Conservation (phyloP, 2,113 vertebrate genomes). For the Edolisoma coerulescens region DNA sequence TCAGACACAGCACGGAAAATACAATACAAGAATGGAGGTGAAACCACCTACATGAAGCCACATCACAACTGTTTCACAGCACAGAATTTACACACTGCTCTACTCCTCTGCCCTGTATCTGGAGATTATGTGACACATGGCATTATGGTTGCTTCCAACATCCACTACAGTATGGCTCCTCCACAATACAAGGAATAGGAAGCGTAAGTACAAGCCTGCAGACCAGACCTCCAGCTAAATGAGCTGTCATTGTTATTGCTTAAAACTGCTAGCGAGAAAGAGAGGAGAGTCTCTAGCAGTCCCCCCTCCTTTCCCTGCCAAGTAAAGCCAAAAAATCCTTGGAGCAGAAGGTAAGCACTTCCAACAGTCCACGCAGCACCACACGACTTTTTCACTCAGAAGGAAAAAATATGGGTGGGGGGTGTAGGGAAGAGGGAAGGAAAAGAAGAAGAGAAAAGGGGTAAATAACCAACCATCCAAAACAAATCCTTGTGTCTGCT, state of each 20-base stretch:
- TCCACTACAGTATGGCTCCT: background rate
- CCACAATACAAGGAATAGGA: background rate
- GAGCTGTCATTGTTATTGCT: background rate
- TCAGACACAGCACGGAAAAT: background rate
- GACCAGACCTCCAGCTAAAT: background rate
- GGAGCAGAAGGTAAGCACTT: background rate
- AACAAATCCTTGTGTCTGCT: background rate
- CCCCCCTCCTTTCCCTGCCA: background rate
- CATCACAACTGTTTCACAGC: background rate
- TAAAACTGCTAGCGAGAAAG: background rate
- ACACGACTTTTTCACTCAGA: background rate
- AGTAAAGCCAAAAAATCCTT: background rate
- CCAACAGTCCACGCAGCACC: background rate
- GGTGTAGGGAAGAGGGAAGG: background rate
- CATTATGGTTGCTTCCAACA: background rate
- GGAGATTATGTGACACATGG: background rate
- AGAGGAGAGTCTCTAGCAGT: background rate
- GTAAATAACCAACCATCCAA: background rate
- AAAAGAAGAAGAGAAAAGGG: background rate
- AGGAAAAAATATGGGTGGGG: background rate
- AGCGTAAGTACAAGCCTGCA: background rate
- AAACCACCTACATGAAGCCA: background rate
- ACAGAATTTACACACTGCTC: background rate
- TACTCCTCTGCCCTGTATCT: background rate
- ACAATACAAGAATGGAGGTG: background rate